Percentiles rank a stretch among this genome's conserved stretches.
Evolutionary conservation across 2,888 invertebrate genomes (phyloP).

Genomic region (Masnerella sp.): DNA sequence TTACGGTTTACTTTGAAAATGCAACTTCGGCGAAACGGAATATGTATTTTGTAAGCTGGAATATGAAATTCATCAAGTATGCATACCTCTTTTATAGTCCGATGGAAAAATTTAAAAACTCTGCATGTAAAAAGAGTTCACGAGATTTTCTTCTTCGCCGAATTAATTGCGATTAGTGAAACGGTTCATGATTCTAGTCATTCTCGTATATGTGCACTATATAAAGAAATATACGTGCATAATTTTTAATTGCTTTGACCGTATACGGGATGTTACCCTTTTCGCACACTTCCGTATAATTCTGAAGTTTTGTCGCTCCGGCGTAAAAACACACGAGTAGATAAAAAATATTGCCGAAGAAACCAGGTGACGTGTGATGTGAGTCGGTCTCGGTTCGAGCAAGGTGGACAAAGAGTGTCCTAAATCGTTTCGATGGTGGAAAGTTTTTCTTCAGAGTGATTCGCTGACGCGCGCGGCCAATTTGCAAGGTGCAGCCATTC

Average conservation of each 20-base stretch:
- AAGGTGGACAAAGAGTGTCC: slow-evolving; percentile 66
- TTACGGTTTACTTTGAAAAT: slow-evolving; percentile 58
- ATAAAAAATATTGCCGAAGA: slow-evolving; percentile 49
- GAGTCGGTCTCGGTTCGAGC: slow-evolving; percentile 58
- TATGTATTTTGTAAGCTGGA: slow-evolving; percentile 42
- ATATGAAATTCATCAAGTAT: slow-evolving; percentile 40
- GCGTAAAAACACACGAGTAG: slow-evolving; percentile 28
- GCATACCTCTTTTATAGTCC: slow-evolving; percentile 44
- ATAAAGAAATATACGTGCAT: too few species aligned
- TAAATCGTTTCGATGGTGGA: slow-evolving; percentile 67
- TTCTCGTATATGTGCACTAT: too few species aligned
- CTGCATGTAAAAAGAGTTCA: slow-evolving; percentile 1
- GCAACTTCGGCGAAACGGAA: slow-evolving; percentile 47
- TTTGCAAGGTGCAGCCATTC: slow-evolving; percentile 77
- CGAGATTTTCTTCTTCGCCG: slow-evolving; percentile 24
- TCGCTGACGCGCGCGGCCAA: slow-evolving; percentile 67
- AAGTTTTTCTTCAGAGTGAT: slow-evolving; percentile 65
- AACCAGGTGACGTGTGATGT: slow-evolving; percentile 63
- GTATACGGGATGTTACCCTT: too few species aligned
- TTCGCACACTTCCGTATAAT: too few species aligned
- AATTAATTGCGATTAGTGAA: slow-evolving; percentile 42
- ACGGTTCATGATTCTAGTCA: too few species aligned
- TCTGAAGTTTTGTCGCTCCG: too few species aligned
- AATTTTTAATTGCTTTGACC: slow-evolving; percentile 43
- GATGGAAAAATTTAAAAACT: slow-evolving; percentile 31